phyloP scores from a whole-genome alignment of 2,888 invertebrate species.

The Muscina levida region DNA sequence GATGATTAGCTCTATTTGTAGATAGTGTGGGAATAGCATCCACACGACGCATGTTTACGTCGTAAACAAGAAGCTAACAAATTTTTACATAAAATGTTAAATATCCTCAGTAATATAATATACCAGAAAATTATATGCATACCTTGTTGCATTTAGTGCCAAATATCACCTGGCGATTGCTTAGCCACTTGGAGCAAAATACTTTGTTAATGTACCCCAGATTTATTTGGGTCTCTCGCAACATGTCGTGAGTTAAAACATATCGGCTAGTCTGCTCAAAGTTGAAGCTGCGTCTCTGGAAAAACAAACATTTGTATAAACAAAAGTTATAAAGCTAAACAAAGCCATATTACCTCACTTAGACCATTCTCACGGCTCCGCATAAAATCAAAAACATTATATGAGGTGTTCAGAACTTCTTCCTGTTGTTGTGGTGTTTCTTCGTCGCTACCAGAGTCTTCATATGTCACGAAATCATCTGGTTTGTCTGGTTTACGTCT shows the following conservation, averaged over 20 bases:
- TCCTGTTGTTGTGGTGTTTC: slow-evolving; percentile 87
- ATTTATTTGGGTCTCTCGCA: slow-evolving; percentile 90
- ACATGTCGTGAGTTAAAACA: slow-evolving; percentile 93
- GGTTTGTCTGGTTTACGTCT: slow-evolving; percentile 92
- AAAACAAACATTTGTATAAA: slow-evolving; percentile 7
- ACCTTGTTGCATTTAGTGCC: slow-evolving; percentile 99
- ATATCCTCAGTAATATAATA: neutral
- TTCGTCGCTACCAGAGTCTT: slow-evolving; percentile 92
- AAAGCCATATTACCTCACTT: slow-evolving; percentile 82
- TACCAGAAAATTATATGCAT: slow-evolving; percentile 59
- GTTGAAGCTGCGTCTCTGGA: slow-evolving; percentile 83
- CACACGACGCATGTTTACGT: slow-evolving; percentile 91
- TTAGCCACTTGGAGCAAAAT: slow-evolving; percentile 97
- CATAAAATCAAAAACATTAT: slow-evolving; percentile 92
- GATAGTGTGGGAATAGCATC: slow-evolving; percentile 94
- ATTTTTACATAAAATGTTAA: neutral
- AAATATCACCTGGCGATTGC: slow-evolving; percentile 95
- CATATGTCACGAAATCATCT: slow-evolving; percentile 94
- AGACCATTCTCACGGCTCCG: slow-evolving; percentile 88
- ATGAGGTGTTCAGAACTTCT: slow-evolving; percentile 88
- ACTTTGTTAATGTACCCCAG: slow-evolving; percentile 94
- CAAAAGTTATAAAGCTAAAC: too few species aligned
- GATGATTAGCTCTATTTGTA: slow-evolving; percentile 82
- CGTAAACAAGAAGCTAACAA: slow-evolving; percentile 91
- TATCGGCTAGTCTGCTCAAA: slow-evolving; percentile 91